Conservation (phyloP, 2,797 vertebrate genomes). For the Trachurus trachurus region DNA sequence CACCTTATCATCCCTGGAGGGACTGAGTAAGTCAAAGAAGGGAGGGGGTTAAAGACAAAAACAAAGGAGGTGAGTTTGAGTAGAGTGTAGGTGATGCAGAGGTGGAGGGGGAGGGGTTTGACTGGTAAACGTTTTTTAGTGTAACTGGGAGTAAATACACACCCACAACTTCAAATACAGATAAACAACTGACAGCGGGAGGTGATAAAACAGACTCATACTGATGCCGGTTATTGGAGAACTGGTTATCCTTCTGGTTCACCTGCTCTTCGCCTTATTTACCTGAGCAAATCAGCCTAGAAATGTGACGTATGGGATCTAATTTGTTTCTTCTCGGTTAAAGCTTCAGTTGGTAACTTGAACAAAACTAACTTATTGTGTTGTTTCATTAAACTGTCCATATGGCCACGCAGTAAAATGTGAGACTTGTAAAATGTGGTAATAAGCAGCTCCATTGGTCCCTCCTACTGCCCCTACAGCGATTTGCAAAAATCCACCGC, state of each 20-base stretch:
- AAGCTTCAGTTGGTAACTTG: too few relatives aligned
- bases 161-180: constrained; percentile 26
- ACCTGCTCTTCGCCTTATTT: constrained; percentile 28
- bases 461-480: too few relatives aligned
- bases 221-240: constrained; percentile 13
- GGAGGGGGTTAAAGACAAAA: neutral
- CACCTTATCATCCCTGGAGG: constrained; percentile 50
- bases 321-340: constrained; percentile 1
- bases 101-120: constrained; percentile 34
- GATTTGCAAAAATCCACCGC: too few relatives aligned
- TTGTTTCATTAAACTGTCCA: too few relatives aligned
- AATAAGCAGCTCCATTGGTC: too few relatives aligned
- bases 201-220: constrained; percentile 30
- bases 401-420: too few relatives aligned
- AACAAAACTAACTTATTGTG: too few relatives aligned
- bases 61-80: constrained; percentile 23
- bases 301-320: constrained; percentile 9
- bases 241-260: constrained; percentile 15
- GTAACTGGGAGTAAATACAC: constrained; percentile 53
- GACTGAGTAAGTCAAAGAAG: constrained; percentile 42
- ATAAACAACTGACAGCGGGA: constrained; percentile 14
- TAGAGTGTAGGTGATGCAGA: constrained; percentile 47
- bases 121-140: constrained; percentile 57
- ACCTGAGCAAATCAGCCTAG: constrained; percentile 16
- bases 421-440: too few relatives aligned